A percentile compares a stretch with the other conserved stretches of the same genome.
These are phyloP conservation scores for Perognathus longimembris DNA, from an alignment of 2,113 vertebrate species.

Conservation along the genomic window DNA sequence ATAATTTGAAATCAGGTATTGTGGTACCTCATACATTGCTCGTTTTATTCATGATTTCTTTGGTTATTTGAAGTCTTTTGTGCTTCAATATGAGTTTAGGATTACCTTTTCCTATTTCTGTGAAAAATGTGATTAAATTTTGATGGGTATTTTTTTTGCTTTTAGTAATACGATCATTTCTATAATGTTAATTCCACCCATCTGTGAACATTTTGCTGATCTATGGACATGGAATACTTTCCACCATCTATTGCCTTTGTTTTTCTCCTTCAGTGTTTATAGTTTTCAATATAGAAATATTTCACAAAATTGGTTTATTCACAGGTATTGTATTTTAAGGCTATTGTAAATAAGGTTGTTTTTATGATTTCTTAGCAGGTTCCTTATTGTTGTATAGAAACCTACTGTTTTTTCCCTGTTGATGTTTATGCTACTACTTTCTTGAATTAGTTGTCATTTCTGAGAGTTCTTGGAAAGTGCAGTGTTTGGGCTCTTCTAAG, in stretches of 20 bases:
- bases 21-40: neutral
- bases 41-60: neutral
- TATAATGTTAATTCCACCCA: neutral
- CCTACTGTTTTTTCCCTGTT: too few relatives aligned
- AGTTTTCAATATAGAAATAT: neutral
- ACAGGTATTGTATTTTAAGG: neutral
- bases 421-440: neutral
- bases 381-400: too few relatives aligned
- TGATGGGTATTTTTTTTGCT: neutral
- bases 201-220: neutral
- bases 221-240: neutral
- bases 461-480: neutral
- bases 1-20: neutral
- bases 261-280: neutral
- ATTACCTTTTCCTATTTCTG: neutral
- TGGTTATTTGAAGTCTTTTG: neutral
- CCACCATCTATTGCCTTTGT: neutral
- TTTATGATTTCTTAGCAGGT: neutral
- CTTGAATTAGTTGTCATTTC: neutral
- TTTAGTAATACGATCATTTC: neutral
- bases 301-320: neutral
- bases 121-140: neutral
- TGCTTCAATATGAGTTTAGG: neutral
- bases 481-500: neutral
- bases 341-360: neutral